Evolutionary conservation across 2,113 vertebrate genomes (phyloP), one percentile per base, ranked within the genome.

Genomic region (Drymodes brunneopygia): DNA sequence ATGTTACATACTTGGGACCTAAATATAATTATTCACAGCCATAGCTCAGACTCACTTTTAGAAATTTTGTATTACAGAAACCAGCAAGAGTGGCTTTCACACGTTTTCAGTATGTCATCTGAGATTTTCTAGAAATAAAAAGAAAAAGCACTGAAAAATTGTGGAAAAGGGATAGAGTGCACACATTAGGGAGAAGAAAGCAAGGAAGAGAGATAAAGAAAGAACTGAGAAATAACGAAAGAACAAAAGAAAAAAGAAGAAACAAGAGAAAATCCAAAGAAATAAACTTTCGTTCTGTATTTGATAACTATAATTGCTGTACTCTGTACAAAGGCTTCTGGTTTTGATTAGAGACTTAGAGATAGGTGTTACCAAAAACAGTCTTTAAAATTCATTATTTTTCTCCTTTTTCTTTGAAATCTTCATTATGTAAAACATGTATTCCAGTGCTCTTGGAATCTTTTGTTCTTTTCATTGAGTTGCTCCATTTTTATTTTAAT

Each of bases 391-490:
- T 70, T 69, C 16, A 74, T 77, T 86, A 38, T 86, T 83, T 78
- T 70, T 57, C 11, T 73, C 14, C 23, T 57, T 92, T 95, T 65
- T 25, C 51, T 86, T 85, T 80, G 86, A 84, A 80, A 81, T 86
- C 90, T 88, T 92, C 77, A 56, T 90, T 88, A 90, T 50, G 24
- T 69, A 90, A 62, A 92, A 51, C 15, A 18, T n/a, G 33, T 60
- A 40, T 20, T 86, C 33, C 29, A 48, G 31, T 67, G 35, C 24
- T 90, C 65, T 86, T 95, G 62, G 83, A 86, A 81, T 71, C 36
- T 94, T 94, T 94, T 95, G 64, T 95, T 92, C 81, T 86, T 72
- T 83, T 93, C 67, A 67, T 72, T 84, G 79, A 86, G 66, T 88
- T 75, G 35, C 28, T 84, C 24, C 25, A 24, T 89, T 93, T 97